Percentiles rank a stretch among this genome's conserved stretches.
Conservation (phyloP, 2,797 vertebrate genomes). For the Pyrrhura leucotis region DNA sequence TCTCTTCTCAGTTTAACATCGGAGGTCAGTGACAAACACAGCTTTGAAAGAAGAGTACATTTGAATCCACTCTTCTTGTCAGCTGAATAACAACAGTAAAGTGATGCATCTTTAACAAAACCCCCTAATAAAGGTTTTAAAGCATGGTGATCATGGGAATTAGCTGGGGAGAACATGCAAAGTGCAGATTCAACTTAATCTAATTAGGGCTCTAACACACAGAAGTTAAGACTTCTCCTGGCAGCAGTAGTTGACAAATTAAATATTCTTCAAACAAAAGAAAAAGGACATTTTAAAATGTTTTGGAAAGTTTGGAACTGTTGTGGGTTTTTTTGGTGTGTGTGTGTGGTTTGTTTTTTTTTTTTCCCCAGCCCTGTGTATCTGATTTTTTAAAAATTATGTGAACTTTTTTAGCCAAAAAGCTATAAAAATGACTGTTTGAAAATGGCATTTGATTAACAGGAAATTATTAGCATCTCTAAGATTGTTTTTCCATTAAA, state of each 20-base stretch:
- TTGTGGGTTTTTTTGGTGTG: neutral
- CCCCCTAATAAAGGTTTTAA: slow-evolving; percentile 33
- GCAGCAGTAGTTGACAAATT: neutral
- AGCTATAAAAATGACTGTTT: neutral
- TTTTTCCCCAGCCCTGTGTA: neutral
- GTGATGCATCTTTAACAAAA: slow-evolving; percentile 37
- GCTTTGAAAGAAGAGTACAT: slow-evolving; percentile 49
- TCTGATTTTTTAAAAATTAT: neutral
- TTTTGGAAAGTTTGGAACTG: neutral
- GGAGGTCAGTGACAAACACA: slow-evolving; percentile 26
- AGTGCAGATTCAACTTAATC: slow-evolving; percentile 11
- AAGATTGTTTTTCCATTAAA: neutral
- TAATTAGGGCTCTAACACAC: slow-evolving; percentile 19
- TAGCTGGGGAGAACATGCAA: neutral
- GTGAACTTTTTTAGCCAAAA: neutral
- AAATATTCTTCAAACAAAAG: neutral
- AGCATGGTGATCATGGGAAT: slow-evolving; percentile 15
- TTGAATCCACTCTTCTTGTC: slow-evolving; percentile 33
- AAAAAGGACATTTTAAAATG: neutral
- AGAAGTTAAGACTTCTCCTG: neutral
- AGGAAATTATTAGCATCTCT: neutral
- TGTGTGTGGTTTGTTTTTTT: neutral
- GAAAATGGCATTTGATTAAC: neutral
- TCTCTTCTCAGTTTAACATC: neutral
- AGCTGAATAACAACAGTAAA: slow-evolving; percentile 32